Base-by-base conservation (phyloP, 2,113 vertebrate genomes). In the Falco punctatus region DNA sequence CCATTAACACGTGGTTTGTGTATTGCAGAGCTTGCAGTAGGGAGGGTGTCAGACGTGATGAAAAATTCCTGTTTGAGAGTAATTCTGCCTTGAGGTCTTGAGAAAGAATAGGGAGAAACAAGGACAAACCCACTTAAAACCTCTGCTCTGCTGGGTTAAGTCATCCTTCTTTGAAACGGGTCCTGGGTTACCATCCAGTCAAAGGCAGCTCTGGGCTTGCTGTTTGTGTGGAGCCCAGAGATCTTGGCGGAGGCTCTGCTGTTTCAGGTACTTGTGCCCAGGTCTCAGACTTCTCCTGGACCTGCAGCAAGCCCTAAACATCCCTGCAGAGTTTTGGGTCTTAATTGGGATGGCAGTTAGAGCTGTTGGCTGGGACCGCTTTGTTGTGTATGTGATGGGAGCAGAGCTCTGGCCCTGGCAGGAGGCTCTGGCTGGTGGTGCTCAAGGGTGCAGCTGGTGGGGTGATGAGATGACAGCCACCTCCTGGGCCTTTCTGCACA, bases 231-330 rank as follows among this genome's bases (percentile, higher is more conserved):
- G 75, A 57, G 46, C 48, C 42, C 33, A 32, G 18, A 90, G 52
- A 15, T 67, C 28, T 49, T 89, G 15, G 58, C 24, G 32, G 28
- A 40, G 23, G 32, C 52, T 71, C 32, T 72, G 27, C 24, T 46
- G 11, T 62, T 66, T 81, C 35, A 24, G 16, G 13, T 54, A 24
- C 44, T 38, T 78, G 23, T 26, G 62, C 42, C 14, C n/a, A 46
- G 32, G 35, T 38, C 52, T 66, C 4, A 2, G 71, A 13, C n/a
- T 42, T 73, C 11, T 72, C 32, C 17, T 0, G 0, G 28, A 26
- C 35, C 48, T 79, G 66, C 66, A 79, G 59, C 59, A 79, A 73
- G 10, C 42, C 35, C 32, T 82, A 52, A 69, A 51, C 28, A 12
- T 66, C 20, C 22, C 54, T 91, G 59, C 35, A 21, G 72, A 73